These are phyloP conservation scores for Anoplophora glabripennis DNA, from an alignment of 1,140 invertebrate genomes.

Conservation along the genomic window DNA sequence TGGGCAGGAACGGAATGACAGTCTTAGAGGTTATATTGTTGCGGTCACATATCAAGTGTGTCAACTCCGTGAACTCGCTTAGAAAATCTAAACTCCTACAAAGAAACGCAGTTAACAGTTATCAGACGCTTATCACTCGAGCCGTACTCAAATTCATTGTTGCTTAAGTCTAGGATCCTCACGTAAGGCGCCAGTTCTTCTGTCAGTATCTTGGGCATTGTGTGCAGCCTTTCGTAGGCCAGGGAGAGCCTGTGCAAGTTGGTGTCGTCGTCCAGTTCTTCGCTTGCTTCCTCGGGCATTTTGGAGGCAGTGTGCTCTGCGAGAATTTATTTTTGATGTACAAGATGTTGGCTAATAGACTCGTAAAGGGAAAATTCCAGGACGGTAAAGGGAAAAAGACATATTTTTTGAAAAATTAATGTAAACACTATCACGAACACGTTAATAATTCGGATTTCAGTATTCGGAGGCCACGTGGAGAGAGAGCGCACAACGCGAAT, in stretches of 20 bases:
- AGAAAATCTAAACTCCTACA: conserved; percentile 68
- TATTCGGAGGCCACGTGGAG: too few relatives aligned
- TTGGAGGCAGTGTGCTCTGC: too few relatives aligned
- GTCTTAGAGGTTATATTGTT: conserved; percentile 65
- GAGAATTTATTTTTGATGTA: too few relatives aligned
- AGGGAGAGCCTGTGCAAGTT: conserved; percentile 52
- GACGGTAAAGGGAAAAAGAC: too few relatives aligned
- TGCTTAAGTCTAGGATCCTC: conserved; percentile 65
- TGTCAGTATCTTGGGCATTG: conserved; percentile 57
- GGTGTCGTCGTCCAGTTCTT: conserved; percentile 47
- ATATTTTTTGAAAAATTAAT: too few relatives aligned
- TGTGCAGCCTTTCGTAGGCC: conserved; percentile 57
- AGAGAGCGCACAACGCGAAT: too few relatives aligned
- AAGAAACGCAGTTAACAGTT: conserved; percentile 29
- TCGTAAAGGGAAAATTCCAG: too few relatives aligned
- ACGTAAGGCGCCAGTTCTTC: conserved; percentile 54
- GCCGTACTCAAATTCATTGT: conserved; percentile 66
- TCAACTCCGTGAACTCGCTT: conserved; percentile 64
- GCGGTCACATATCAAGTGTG: conserved; percentile 71
- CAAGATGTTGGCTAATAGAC: too few relatives aligned
- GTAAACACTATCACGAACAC: too few relatives aligned
- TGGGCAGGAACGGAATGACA: conserved; percentile 64
- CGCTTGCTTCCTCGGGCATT: conserved; percentile 9
- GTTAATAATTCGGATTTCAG: too few relatives aligned
- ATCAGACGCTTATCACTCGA: background rate